A percentile compares a stretch with the other conserved stretches of the same genome.
Conservation (phyloP, 2,113 vertebrate species). For the Muscicapa adusta region DNA sequence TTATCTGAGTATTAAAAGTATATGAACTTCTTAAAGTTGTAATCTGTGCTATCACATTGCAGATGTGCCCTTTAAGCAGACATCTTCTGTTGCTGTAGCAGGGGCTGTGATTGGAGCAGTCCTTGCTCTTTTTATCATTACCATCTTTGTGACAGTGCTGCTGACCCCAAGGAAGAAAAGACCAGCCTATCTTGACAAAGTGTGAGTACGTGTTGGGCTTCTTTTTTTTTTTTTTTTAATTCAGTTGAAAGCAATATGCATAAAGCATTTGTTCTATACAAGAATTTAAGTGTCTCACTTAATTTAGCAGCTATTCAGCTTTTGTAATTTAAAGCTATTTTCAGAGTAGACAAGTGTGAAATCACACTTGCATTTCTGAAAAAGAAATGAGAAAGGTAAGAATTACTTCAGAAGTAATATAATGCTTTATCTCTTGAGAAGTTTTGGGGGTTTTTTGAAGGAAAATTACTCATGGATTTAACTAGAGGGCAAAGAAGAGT, state of each 20-base stretch:
- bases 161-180: constrained; percentile 81
- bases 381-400: background rate
- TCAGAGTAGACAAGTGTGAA: background rate
- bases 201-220: constrained; percentile 66
- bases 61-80: constrained; percentile 81
- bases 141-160: constrained; percentile 86
- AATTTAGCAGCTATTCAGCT: background rate
- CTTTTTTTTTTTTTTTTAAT: background rate
- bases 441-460: accelerated
- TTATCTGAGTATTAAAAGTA: background rate
- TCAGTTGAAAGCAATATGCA: background rate
- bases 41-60: constrained; percentile 67
- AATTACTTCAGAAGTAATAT: background rate
- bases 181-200: constrained; percentile 76
- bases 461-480: accelerated
- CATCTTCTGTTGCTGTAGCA: constrained; percentile 85
- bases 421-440: background rate
- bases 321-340: background rate
- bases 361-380: background rate
- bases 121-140: constrained; percentile 90
- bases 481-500: background rate
- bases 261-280: background rate
- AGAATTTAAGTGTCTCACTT: background rate
- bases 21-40: constrained; percentile 13
- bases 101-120: constrained; percentile 91